Conservation (phyloP, 2,888 invertebrate species). For the Folsomia candida region DNA sequence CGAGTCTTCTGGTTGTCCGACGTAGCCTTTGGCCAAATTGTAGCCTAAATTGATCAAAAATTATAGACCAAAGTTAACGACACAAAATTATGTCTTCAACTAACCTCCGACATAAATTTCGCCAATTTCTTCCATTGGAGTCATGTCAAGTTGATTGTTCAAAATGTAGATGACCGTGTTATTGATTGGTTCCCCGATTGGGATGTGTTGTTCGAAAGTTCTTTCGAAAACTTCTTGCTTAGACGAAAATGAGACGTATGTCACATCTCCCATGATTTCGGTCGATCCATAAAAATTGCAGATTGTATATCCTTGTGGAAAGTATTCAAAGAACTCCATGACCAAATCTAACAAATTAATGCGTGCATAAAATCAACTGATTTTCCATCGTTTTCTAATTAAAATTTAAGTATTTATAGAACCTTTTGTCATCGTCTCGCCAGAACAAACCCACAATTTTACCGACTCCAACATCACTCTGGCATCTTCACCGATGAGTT, state of each 20-base stretch:
- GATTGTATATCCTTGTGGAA: conserved; percentile 61
- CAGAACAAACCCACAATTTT: conserved; percentile 81
- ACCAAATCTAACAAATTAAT: neutral
- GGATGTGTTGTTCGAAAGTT: conserved; percentile 63
- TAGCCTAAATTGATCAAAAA: too few relatives aligned
- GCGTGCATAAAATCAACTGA: neutral
- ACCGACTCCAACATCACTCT: conserved; percentile 59
- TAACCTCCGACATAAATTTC: conserved; percentile 49
- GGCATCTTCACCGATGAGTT: conserved; percentile 20
- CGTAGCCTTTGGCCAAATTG: conserved; percentile 48
- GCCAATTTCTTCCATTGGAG: conserved; percentile 63
- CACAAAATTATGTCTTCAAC: too few relatives aligned
- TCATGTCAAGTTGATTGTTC: conserved; percentile 66
- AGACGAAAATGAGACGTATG: conserved; percentile 68
- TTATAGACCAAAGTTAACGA: too few relatives aligned
- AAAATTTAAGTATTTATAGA: conserved; percentile 64
- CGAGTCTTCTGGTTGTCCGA: conserved; percentile 41
- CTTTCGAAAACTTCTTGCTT: conserved; percentile 59
- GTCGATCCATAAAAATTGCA: conserved; percentile 87
- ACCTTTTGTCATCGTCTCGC: conserved; percentile 60
- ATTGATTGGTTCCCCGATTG: conserved; percentile 68
- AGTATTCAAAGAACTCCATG: conserved; percentile 61
- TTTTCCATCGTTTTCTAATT: neutral
- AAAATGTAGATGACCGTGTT: conserved; percentile 79
- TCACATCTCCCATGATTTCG: conserved; percentile 88